Evolutionary conservation across 2,113 vertebrate species (phyloP).

Genomic region (Lycaon pictus): DNA sequence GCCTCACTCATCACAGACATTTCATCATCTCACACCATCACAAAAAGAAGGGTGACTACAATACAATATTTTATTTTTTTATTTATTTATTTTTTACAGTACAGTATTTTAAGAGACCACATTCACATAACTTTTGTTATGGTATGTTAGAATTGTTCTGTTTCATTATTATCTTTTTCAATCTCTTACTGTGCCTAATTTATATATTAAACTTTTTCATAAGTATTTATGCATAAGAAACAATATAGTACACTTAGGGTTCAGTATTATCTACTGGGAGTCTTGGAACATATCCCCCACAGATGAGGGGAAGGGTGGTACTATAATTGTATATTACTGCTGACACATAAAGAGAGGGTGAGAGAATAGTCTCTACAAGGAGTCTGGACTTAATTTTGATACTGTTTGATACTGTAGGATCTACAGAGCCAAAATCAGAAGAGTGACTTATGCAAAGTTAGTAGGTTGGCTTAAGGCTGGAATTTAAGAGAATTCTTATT

Average conservation of each 20-base stretch:
- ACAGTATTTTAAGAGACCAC: background rate
- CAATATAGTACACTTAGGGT: background rate
- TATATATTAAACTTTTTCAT: background rate
- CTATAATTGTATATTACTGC: background rate
- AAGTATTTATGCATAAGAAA: background rate
- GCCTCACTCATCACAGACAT: background rate
- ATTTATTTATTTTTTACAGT: background rate
- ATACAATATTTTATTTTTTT: background rate
- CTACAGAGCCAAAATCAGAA: background rate
- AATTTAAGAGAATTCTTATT: slow-evolving; percentile 14
- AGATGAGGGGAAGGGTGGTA: background rate
- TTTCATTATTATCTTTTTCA: background rate
- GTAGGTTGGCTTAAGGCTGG: background rate
- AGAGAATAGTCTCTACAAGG: background rate
- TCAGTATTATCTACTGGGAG: background rate
- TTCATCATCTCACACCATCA: background rate
- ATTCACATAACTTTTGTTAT: background rate
- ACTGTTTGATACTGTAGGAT: background rate
- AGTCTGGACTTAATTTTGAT: background rate
- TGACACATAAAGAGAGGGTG: background rate
- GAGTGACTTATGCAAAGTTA: background rate
- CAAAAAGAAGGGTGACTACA: background rate
- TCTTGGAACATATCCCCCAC: background rate
- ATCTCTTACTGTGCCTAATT: background rate
- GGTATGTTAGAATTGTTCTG: background rate